These are phyloP conservation scores for Dicranocentrus wangi DNA, from an alignment of 2,888 invertebrate species.

Conservation along the genomic window DNA sequence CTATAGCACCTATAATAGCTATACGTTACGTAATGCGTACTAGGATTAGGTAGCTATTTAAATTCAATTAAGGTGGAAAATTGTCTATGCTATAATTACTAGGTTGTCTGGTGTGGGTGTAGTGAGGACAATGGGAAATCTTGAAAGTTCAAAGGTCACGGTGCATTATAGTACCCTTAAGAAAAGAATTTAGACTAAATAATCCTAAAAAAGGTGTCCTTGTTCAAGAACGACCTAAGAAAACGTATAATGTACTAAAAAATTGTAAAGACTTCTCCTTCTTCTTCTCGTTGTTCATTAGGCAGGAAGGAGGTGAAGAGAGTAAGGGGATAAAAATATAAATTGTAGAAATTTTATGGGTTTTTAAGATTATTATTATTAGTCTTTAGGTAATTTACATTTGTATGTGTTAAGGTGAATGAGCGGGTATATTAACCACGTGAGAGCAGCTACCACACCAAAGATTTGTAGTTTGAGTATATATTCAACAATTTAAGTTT, in stretches of 20 bases:
- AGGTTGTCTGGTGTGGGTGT: no score
- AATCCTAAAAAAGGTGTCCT: not conserved
- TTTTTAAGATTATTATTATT: not conserved
- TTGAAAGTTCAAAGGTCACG: slow-evolving; percentile 63
- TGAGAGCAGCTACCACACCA: slow-evolving; percentile 48
- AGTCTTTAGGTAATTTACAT: not conserved
- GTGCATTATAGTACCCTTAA: slow-evolving; percentile 32
- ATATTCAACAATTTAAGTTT: not conserved
- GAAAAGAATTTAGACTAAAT: not conserved
- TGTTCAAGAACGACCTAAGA: no score
- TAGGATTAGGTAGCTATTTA: no score
- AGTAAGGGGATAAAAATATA: not conserved
- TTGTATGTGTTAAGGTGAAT: not conserved
- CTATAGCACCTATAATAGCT: no score
- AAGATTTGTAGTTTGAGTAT: slow-evolving; percentile 38
- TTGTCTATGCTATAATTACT: no score
- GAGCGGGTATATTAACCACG: slow-evolving; percentile 45
- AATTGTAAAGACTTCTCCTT: not conserved
- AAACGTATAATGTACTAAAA: not conserved
- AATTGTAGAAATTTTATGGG: not conserved
- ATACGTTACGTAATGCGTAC: no score
- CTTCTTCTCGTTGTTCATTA: no score
- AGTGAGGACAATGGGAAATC: slow-evolving; percentile 34
- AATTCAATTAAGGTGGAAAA: no score
- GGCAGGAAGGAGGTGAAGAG: not conserved